Percentiles rank a stretch among this genome's conserved stretches.
Evolutionary conservation across 2,113 vertebrate species (phyloP).

Genomic region (Eonycteris spelaea): DNA sequence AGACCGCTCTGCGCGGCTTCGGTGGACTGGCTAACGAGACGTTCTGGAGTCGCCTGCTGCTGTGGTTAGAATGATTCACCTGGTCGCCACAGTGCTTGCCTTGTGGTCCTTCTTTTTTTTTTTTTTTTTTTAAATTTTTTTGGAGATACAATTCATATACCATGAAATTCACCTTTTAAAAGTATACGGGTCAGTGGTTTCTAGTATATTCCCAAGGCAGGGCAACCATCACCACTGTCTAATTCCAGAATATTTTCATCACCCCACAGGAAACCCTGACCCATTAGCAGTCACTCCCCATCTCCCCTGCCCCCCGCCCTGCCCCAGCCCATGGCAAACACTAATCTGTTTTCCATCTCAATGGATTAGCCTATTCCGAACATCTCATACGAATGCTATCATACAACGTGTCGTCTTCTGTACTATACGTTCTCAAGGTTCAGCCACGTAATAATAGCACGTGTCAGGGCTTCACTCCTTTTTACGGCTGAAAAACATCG

Average conservation of each 20-base stretch:
- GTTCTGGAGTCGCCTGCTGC: not conserved
- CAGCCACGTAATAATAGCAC: accelerated
- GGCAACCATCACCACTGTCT: not conserved
- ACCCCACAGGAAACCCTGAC: not conserved
- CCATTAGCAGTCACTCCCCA: not conserved
- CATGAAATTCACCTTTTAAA: not conserved
- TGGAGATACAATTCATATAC: not conserved
- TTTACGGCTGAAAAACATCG: accelerated
- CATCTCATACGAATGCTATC: not conserved
- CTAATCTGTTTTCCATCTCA: not conserved
- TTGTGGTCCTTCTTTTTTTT: accelerated
- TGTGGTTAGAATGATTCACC: accelerated
- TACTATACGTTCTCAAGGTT: not conserved
- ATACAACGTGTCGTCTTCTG: accelerated
- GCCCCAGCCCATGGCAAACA: too few relatives aligned
- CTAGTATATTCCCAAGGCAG: not conserved
- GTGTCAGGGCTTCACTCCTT: accelerated
- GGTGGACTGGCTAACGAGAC: accelerated
- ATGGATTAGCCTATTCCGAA: not conserved
- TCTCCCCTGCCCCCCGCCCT: not conserved
- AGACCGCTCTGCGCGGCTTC: not conserved
- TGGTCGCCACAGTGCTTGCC: accelerated
- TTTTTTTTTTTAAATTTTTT: too few relatives aligned
- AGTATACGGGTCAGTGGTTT: not conserved
- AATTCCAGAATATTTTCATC: not conserved